phyloP scores from a whole-genome alignment of 2,797 vertebrate species.

The Mormyrops boulengeri region DNA sequence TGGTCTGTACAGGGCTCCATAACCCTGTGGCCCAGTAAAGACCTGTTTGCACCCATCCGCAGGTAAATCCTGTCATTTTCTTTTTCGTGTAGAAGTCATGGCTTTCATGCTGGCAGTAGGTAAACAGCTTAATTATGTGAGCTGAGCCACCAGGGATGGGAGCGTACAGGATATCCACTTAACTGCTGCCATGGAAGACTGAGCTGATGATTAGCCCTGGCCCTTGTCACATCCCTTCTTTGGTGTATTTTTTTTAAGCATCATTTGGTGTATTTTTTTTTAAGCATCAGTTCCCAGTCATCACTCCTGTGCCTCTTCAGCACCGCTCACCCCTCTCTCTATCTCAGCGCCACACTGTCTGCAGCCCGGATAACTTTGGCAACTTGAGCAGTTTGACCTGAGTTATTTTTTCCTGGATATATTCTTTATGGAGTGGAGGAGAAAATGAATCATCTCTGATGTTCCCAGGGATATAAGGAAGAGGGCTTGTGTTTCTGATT shows the following conservation, averaged over 20 bases:
- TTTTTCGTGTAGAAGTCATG: not conserved
- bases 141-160: not conserved
- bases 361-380: not conserved
- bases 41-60: not conserved
- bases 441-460: slow-evolving; percentile 4
- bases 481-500: not conserved
- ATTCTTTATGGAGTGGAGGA: slow-evolving; percentile 1
- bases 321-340: not conserved
- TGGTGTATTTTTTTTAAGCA: not conserved
- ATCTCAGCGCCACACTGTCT: not conserved
- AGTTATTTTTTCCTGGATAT: not conserved
- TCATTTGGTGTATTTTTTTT: not conserved
- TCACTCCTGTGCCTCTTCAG: not conserved
- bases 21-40: not conserved
- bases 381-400: not conserved
- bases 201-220: not conserved
- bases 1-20: not conserved
- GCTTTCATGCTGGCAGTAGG: not conserved
- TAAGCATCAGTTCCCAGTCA: not conserved
- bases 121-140: not conserved
- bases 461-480: not conserved
- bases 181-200: not conserved
- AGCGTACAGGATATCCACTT: not conserved
- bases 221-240: not conserved
- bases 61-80: not conserved